Evolutionary conservation across 1,140 invertebrate genomes (phyloP), one percentile per base, ranked within the genome.

Genomic region (Diachasmimorpha longicaudata): DNA sequence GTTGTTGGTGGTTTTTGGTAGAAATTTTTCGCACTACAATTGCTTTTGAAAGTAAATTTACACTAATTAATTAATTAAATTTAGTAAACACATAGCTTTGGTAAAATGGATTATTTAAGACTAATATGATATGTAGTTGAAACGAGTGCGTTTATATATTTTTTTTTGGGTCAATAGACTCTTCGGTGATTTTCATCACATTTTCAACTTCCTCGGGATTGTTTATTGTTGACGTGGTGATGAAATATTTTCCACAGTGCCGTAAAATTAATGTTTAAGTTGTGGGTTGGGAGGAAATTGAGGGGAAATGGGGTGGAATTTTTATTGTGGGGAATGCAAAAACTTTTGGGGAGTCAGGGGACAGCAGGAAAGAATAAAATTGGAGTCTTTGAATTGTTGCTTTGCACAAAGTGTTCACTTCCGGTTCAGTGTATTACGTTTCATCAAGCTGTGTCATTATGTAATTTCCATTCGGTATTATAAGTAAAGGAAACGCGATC

Each of bases 401-500:
- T 63, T 37, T 72, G 13, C n/a, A 19, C 69, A 72, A 77, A 73
- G 71, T 77, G 70, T 77, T 73, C 71, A 39, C 46, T 74, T 77
- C 72, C 76, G 73, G 75, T 77, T 72, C 16, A 16, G 39, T 66
- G 36, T 71, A 72, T 67, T 37, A 72, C 70, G 67, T 67, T 72
- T 71, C 52, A 72, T 68, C 39, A 67, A 55, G 46, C n/a, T 10
- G 11, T 63, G 67, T 58, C 63, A 77, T 77, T 74, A 70, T 77
- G 66, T 77, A 58, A 77, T 70, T 63, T 63, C 58, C 58, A 63
- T 63, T 63, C 23, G 58, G 23, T 25, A 63, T 63, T 63, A 25
- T 63, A 63, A 63, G 11, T 63, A 25, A 25, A 63, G 23, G 19
- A 63, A 63, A 63, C 31, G 21, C 31, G 23, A 63, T 23, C 19